Percentiles rank a stretch among this genome's conserved stretches.
These are phyloP conservation scores for Takifugu rubripes DNA, from an alignment of 2,797 vertebrate species.

Conservation along the genomic window DNA sequence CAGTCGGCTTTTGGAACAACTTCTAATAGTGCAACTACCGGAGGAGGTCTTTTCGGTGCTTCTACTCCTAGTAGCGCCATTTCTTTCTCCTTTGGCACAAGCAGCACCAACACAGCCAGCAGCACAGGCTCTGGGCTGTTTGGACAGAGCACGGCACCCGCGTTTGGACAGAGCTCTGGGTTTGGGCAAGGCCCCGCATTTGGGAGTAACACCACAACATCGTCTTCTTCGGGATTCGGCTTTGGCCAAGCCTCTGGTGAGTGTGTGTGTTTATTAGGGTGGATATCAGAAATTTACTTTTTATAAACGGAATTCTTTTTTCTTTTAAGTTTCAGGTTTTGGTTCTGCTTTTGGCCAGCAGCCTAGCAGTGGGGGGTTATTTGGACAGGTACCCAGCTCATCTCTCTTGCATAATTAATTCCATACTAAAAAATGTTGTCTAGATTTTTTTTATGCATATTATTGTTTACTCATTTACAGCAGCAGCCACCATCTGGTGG, in stretches of 20 bases:
- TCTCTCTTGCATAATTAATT: not conserved
- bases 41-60: slow-evolving; percentile 76
- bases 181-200: slow-evolving; percentile 86
- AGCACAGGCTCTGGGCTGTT: slow-evolving; percentile 74
- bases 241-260: slow-evolving; percentile 90
- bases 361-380: slow-evolving; percentile 74
- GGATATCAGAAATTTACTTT: not conserved
- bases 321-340: slow-evolving; percentile 73
- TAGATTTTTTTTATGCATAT: not conserved
- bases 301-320: slow-evolving; percentile 1
- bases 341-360: slow-evolving; percentile 89
- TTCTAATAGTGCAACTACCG: slow-evolving; percentile 49
- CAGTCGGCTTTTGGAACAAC: slow-evolving; percentile 71
- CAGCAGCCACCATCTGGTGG: slow-evolving; percentile 73
- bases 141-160: slow-evolving; percentile 76
- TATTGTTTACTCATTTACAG: not conserved
- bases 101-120: slow-evolving; percentile 60
- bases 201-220: slow-evolving; percentile 82
- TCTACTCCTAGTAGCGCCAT: slow-evolving; percentile 68
- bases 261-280: slow-evolving; percentile 10
- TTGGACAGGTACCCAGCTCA: slow-evolving; percentile 86
- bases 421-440: not conserved
- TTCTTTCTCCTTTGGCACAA: slow-evolving; percentile 85
- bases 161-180: slow-evolving; percentile 82
- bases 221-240: slow-evolving; percentile 83